Percentiles rank a stretch among this genome's conserved stretches.
These are phyloP conservation scores for Drosophila sechellia DNA, from an alignment of 1,140 invertebrate genomes.

Conservation along the genomic window DNA sequence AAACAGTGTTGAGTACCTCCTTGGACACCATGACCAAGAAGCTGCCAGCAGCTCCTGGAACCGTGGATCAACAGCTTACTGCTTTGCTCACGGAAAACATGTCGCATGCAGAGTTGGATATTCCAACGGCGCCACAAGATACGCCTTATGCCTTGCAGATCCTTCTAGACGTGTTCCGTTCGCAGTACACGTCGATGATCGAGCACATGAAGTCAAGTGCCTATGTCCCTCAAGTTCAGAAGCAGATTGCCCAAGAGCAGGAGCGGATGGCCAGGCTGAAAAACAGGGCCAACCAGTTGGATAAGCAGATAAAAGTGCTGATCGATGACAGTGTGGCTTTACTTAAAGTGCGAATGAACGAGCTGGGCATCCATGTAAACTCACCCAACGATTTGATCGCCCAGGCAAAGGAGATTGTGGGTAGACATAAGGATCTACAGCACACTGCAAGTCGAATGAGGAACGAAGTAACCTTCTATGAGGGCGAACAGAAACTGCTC, in stretches of 20 bases:
- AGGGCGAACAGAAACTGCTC: conserved; percentile 90
- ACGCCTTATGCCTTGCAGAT: conserved; percentile 94
- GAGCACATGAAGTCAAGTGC: conserved; percentile 91
- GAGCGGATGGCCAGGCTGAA: conserved; percentile 92
- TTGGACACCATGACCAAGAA: conserved; percentile 87
- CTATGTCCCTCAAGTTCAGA: conserved; percentile 90
- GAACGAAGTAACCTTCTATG: conserved; percentile 88
- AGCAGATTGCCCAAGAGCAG: conserved; percentile 93
- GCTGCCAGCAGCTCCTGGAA: conserved; percentile 92
- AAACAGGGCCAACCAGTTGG: conserved; percentile 92
- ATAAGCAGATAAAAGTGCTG: conserved; percentile 95
- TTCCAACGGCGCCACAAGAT: conserved; percentile 90
- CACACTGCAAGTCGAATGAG: conserved; percentile 93
- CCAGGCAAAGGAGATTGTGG: conserved; percentile 96
- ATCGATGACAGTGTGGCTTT: conserved; percentile 96
- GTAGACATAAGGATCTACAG: conserved; percentile 95
- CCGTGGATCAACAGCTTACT: conserved; percentile 94
- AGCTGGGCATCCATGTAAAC: conserved; percentile 94
- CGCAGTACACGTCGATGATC: conserved; percentile 93
- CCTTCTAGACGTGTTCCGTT: conserved; percentile 92
- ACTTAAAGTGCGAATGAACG: conserved; percentile 94
- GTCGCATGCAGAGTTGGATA: conserved; percentile 92
- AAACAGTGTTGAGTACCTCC: conserved; percentile 94
- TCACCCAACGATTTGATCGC: conserved; percentile 93
- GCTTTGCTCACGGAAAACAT: conserved; percentile 88